Conservation (phyloP, 2,888 invertebrate genomes). For the Operophtera brumata region DNA sequence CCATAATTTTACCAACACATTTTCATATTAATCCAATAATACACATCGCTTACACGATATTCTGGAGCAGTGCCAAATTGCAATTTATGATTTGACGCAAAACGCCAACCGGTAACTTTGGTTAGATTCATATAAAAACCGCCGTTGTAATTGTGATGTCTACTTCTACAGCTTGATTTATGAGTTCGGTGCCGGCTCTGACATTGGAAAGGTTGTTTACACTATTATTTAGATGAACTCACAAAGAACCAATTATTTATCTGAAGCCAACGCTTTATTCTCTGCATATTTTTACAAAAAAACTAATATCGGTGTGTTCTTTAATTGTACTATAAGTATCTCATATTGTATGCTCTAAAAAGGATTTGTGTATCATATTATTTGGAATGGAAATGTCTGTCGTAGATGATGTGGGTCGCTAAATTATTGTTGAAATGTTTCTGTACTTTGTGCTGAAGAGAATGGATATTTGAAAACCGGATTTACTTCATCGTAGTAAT, state of each 20-base stretch:
- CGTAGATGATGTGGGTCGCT: background rate
- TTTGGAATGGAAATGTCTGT: too few species aligned
- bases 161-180: constrained; percentile 37
- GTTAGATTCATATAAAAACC: constrained; percentile 45
- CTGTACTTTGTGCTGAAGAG: constrained; percentile 1
- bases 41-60: constrained; percentile 42
- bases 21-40: constrained; percentile 36
- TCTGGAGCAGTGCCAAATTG: constrained; percentile 55
- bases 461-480: background rate
- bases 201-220: constrained; percentile 19
- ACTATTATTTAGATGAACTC: constrained; percentile 20
- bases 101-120: constrained; percentile 35
- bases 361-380: background rate
- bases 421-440: background rate
- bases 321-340: background rate
- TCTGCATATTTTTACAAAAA: background rate
- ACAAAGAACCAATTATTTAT: constrained; percentile 11
- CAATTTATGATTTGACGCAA: constrained; percentile 64
- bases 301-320: background rate
- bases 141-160: constrained; percentile 42
- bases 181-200: constrained; percentile 27
- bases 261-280: background rate
- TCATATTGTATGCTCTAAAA: background rate
- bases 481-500: background rate
- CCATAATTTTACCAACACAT: constrained; percentile 28